Evolutionary conservation across 1,140 invertebrate genomes (phyloP).

Genomic region (Drosophila willistoni): DNA sequence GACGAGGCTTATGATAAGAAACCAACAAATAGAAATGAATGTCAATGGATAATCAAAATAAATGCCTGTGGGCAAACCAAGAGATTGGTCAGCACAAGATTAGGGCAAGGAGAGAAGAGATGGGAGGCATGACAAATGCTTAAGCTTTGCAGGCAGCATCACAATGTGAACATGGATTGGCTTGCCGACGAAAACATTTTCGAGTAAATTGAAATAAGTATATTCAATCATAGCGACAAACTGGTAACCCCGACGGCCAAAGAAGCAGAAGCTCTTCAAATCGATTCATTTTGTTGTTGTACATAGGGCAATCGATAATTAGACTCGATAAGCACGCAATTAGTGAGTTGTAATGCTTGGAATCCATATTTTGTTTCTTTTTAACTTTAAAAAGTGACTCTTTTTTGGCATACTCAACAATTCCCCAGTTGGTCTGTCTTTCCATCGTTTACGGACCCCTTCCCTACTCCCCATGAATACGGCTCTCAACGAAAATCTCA

Average conservation of each 20-base stretch:
- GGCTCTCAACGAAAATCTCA: conserved; percentile 3
- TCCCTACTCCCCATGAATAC: too few relatives aligned
- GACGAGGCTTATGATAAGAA: conserved; percentile 69
- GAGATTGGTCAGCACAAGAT: background rate
- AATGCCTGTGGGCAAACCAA: conserved; percentile 47
- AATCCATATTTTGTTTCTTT: background rate
- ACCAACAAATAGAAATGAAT: conserved; percentile 80
- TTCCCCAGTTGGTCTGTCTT: background rate
- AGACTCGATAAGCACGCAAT: too few relatives aligned
- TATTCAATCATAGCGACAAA: background rate
- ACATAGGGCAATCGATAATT: too few relatives aligned
- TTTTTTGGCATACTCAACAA: background rate
- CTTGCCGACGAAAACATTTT: background rate
- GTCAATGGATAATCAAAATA: conserved; percentile 81
- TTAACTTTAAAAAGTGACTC: background rate
- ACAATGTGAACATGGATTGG: background rate
- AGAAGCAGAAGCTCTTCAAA: too few relatives aligned
- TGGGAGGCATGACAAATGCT: conserved; percentile 19
- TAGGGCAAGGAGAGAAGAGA: conserved; percentile 18
- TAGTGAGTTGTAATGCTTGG: too few relatives aligned
- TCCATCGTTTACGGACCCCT: too few relatives aligned
- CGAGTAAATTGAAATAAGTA: conserved; percentile 3
- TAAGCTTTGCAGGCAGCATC: conserved; percentile 1
- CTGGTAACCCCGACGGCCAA: too few relatives aligned
- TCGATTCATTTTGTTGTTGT: too few relatives aligned